Percentiles rank a stretch among this genome's conserved stretches.
phyloP scores from a whole-genome alignment of 2,113 vertebrate species.

The Neodontobutis hainanensis region DNA sequence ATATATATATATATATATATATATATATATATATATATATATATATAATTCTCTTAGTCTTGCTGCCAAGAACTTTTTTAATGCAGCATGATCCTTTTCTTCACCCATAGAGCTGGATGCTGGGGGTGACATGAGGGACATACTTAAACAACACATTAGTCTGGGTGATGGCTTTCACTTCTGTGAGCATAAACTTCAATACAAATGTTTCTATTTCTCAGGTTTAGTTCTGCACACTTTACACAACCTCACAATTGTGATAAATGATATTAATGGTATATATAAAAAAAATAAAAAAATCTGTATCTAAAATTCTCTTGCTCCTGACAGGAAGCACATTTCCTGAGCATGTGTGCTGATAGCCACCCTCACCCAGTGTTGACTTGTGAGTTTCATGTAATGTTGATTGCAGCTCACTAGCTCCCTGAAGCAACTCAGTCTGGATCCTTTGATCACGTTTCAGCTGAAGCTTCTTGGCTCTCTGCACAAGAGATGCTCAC shows the following conservation, averaged over 20 bases:
- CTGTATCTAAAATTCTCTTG: neutral
- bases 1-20: constrained; percentile 1
- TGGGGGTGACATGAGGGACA: constrained; percentile 62
- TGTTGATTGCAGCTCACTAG: constrained; percentile 28
- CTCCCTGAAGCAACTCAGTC: constrained; percentile 34
- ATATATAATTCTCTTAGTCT: neutral
- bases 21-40: constrained; percentile 17
- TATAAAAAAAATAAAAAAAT: too few relatives aligned
- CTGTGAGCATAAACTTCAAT: constrained; percentile 13
- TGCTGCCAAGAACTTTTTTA: constrained; percentile 14
- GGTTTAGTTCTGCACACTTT: neutral
- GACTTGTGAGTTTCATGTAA: constrained; percentile 17
- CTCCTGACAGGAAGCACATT: constrained; percentile 3
- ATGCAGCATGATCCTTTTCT: constrained; percentile 25
- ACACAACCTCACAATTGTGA: neutral
- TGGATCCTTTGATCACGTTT: constrained; percentile 62
- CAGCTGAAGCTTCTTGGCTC: constrained; percentile 39
- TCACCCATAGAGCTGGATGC: constrained; percentile 47
- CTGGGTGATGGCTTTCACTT: constrained; percentile 45
- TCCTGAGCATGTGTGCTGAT: neutral
- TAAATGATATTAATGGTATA: too few relatives aligned
- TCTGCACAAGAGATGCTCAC: constrained; percentile 38
- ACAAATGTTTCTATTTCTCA: neutral
- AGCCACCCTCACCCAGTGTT: constrained; percentile 15
- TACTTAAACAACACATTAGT: constrained; percentile 63